Evolutionary conservation across 2,888 invertebrate species (phyloP), one percentile per base, ranked within the genome.

Genomic region (Drosophila multiciliata): DNA sequence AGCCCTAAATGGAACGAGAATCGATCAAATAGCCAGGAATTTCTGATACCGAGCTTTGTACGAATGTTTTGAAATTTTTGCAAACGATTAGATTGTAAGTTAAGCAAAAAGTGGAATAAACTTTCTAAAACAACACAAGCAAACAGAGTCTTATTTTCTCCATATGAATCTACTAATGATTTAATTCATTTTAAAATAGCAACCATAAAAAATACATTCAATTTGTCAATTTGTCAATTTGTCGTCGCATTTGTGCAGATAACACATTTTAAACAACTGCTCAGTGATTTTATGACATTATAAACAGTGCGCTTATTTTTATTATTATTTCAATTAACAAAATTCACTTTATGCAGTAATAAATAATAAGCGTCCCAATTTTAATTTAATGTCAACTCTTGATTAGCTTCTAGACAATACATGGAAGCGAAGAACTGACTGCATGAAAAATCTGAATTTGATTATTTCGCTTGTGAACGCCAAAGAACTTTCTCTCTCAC

Each of bases 71-170:
- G 35, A 77, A 63, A 49, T 32, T 33, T 11, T 50, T 49, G 20
- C 50, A 48, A 58, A 33, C 26, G 20, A 53, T 45, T 83, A 81
- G 78, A 40, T 53, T 64, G 2, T 83, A 64, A 78, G 63, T 33
- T 77, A 20, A 75, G 83, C 83, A 79, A 66, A 66, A 72, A 81
- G 81, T 83, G 60, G 66, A 83, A 81, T 83, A 81, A 81, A 81
- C 81, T 81, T 81, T 83, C 74, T 53, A 72, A 81, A 81, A 29
- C 29, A 83, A 58, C 59, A 59, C 29, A 61, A 50, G 48, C 7
- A 20, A 45, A 8, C 15, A 45, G 11, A 12, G 45, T 20, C 12
- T 11, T 15, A 7, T 20, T 20, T 20, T 45, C 20, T 45, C 7
- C 45, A 7, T 20, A 12, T 45, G 7, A 20, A 7, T 45, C 12